Base-by-base conservation (phyloP, 2,888 invertebrate species). In the Drosophila ustulata region DNA sequence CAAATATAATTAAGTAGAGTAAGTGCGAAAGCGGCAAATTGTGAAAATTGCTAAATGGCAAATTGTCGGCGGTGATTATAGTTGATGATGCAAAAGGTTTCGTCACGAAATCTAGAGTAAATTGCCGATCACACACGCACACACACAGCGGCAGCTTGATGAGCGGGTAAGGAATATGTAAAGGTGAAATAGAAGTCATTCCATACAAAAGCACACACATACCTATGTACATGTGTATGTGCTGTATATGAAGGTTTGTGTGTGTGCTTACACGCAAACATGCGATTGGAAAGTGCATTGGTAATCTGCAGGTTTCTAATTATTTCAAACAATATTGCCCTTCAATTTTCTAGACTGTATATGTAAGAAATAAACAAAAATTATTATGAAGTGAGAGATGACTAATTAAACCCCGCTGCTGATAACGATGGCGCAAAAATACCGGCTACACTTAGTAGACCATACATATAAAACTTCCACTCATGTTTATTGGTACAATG, bases 131-230 rank as follows among this genome's bases (percentile, higher is more conserved):
- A 28, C n/a, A 28, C n/a, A 46, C 63, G 57, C 18, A 55, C 30
- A 32, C 13, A 63, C 25, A 51, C 23, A 26, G 67, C 52, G 57
- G 53, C 66, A 66, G 70, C 59, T 43, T 46, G 50, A 43, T 37
- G 49, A 58, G 70, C 67, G 66, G 71, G 72, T 61, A 69, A 64
- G 55, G 70, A 78, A 70, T 81, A 64, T 88, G 83, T 88, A 85
- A 85, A 85, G 85, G 85, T 85, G 86, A 85, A 85, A 85, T 85
- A 85, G 71, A 85, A 85, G 85, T 85, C 85, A 85, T 88, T 78
- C 79, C 80, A 78, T 73, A 32, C 68, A 47, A 47, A 66, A 45
- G 56, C 73, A 64, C 47, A 62, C 39, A 25, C 47, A 62, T 34
- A 25, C 37, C 43, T 50, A 71, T 28, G 55, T 49, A 71, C n/a